Evolutionary conservation across 2,888 invertebrate species (phyloP), one percentile per base, ranked within the genome.

Genomic region (Barypeithes pellucidus): DNA sequence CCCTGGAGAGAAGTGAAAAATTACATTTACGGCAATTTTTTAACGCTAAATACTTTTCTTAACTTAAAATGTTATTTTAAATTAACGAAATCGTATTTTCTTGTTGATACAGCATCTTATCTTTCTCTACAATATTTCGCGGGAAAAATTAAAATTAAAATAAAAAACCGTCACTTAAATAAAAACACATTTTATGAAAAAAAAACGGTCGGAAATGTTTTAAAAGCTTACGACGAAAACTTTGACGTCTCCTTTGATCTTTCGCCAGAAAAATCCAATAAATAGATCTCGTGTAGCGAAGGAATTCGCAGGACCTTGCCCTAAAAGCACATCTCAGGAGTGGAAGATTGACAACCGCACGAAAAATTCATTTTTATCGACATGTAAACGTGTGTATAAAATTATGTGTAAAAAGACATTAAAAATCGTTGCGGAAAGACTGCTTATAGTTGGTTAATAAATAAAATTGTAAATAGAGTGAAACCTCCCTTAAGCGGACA

Each of bases 301-400:
- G 8, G 29, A 29, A 33, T 47, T 47, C 7, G 9, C 3, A 33
- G 33, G 29, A 54, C 20, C 12, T 54, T 33, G 14, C 29, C 9
- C 7, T 54, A 16, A 54, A 22, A 16, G 16, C 8, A 54, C 14
- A 16, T 54, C 16, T 33, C 16, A 54, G 14, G 16, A 7, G 33
- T 54, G 12, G 7, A 24, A 52, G 50, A 52, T 52, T 52, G 50
- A 54, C 54, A 54, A 54, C 16, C 14, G 14, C 9, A 16, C 5
- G 29, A 9, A n/a, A 1, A 12, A 8, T 12, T 39, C n/a, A n/a
- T 39, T 39, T 39, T 39, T 39, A n/a, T n/a, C 12, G 39, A n/a
- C 1, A 39, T 39, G 39, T 39, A 39, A 39, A 39, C 4, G 12
- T 39, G 39, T n/a, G 12, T 39, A 36, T 36, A 36, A 36, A 36